Evolutionary conservation across 2,113 vertebrate species (phyloP).

Genomic region (Herpetotheres cachinnans): DNA sequence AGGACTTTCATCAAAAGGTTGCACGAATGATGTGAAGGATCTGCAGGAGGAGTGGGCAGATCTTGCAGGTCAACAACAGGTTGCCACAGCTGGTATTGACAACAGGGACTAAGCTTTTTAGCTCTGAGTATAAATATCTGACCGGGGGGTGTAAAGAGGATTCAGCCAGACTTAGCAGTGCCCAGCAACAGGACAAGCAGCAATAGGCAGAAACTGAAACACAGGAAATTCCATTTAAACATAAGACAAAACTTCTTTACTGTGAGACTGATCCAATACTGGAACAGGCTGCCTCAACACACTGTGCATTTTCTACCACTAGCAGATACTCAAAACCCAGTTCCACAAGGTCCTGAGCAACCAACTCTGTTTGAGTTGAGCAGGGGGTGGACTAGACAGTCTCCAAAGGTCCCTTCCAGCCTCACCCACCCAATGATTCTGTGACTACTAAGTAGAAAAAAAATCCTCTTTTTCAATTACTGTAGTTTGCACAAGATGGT

Average conservation of each 20-base stretch:
- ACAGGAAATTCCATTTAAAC: not conserved
- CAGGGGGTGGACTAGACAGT: not conserved
- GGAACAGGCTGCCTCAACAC: not conserved
- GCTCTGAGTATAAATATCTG: not conserved
- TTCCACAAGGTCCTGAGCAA: not conserved
- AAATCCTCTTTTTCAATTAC: not conserved
- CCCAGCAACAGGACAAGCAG: not conserved
- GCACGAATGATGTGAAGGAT: not conserved
- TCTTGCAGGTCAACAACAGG: not conserved
- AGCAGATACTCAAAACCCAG: not conserved
- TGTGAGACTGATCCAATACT: too few relatives aligned
- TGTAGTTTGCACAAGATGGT: not conserved
- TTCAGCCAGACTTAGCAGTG: too few relatives aligned
- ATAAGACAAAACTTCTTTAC: not conserved
- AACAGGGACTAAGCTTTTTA: not conserved
- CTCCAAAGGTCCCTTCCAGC: not conserved
- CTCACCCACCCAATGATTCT: not conserved
- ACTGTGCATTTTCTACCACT: not conserved
- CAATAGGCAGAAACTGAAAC: not conserved
- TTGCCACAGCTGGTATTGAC: not conserved
- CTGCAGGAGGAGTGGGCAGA: not conserved
- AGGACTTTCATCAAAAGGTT: too few relatives aligned
- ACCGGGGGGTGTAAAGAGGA: not conserved
- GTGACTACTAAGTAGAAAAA: not conserved
- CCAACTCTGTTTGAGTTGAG: not conserved